Percentiles rank a stretch among this genome's conserved stretches.
Conservation (phyloP, 2,113 vertebrate genomes). For the rabbit (Oryctolagus cuniculus) region DNA sequence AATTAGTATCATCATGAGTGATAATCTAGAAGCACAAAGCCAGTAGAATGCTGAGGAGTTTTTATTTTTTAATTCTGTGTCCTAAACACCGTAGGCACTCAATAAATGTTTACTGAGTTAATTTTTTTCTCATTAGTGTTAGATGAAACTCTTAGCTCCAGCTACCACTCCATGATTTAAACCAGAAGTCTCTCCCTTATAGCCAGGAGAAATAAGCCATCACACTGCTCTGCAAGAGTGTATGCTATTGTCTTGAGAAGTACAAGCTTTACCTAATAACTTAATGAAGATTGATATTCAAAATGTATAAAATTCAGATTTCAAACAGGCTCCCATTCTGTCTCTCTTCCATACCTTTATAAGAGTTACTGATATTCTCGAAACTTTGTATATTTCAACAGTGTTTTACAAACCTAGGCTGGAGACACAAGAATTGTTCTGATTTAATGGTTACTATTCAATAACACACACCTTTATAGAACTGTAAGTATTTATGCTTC, state of each 20-base stretch:
- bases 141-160: conserved; percentile 49
- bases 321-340: neutral
- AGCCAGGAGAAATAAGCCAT: neutral
- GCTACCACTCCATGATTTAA: neutral
- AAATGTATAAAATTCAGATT: neutral
- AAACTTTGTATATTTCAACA: conserved; percentile 10
- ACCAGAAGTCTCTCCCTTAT: neutral
- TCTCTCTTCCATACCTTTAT: neutral
- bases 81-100: conserved; percentile 45
- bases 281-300: conserved; percentile 20
- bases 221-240: neutral
- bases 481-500: neutral
- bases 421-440: conserved; percentile 35
- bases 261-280: neutral
- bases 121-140: conserved; percentile 61
- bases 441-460: conserved; percentile 9
- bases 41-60: conserved; percentile 20
- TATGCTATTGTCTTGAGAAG: neutral
- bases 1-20: conserved; percentile 9
- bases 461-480: neutral
- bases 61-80: conserved; percentile 44
- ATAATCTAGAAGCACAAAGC: conserved; percentile 37
- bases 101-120: conserved; percentile 61
- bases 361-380: conserved; percentile 27
- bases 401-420: conserved; percentile 3